Evolutionary conservation across 2,797 vertebrate species (phyloP).

Genomic region (Uromys caudimaculatus): DNA sequence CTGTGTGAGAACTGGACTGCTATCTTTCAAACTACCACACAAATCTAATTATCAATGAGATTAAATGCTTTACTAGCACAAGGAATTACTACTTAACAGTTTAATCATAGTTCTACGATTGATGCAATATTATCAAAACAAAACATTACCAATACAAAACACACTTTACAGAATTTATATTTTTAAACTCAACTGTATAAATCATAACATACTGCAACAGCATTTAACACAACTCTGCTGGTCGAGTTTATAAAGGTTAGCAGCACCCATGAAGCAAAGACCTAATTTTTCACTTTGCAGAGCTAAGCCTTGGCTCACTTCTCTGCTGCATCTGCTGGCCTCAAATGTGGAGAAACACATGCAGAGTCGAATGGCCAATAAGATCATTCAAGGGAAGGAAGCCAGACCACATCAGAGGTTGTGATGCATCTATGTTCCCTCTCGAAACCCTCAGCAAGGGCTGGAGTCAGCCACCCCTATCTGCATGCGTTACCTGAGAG

Average conservation of each 20-base stretch:
- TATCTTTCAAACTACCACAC: background rate
- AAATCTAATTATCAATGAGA: background rate
- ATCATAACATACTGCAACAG: background rate
- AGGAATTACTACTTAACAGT: background rate
- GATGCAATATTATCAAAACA: background rate
- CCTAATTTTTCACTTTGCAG: background rate
- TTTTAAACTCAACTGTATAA: background rate
- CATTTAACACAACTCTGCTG: background rate
- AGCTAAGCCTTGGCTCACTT: background rate
- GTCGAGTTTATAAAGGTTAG: background rate
- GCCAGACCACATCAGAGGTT: background rate
- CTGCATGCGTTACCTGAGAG: background rate
- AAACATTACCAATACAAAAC: background rate
- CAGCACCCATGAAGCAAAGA: background rate
- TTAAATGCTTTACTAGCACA: background rate
- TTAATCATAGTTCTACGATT: background rate
- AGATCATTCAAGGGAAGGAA: too few relatives aligned
- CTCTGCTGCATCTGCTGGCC: background rate
- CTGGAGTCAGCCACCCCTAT: background rate
- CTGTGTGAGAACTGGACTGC: background rate
- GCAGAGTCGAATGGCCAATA: background rate
- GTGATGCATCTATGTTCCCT: background rate
- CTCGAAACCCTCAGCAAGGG: background rate
- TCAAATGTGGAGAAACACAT: background rate
- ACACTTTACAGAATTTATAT: background rate